Conservation (phyloP, 2,888 invertebrate genomes). For the Synanthedon formicaeformis region DNA sequence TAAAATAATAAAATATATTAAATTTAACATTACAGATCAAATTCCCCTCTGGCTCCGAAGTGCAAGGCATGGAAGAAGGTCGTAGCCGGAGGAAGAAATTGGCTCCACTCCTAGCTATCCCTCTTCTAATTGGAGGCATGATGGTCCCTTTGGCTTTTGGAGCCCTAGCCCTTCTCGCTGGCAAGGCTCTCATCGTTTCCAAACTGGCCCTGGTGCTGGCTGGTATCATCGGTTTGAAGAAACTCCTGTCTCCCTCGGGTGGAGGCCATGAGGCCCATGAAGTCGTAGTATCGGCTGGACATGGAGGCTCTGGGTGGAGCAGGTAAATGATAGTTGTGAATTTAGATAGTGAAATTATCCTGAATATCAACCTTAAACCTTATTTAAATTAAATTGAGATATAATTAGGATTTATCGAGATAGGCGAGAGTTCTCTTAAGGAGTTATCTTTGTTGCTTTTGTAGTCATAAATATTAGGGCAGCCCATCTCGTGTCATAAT, state of each 20-base stretch:
- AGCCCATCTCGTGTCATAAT: too few relatives aligned
- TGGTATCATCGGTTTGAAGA: slow-evolving; percentile 87
- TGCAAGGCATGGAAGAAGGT: slow-evolving; percentile 74
- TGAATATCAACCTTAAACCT: neutral
- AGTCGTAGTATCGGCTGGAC: slow-evolving; percentile 77
- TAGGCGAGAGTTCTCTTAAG: too few relatives aligned
- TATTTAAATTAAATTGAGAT: neutral
- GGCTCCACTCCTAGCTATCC: slow-evolving; percentile 81
- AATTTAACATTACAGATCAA: slow-evolving; percentile 70
- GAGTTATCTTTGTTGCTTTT: neutral
- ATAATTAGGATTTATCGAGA: too few relatives aligned
- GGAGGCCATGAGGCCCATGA: slow-evolving; percentile 77
- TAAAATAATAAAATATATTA: too few relatives aligned
- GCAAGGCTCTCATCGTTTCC: slow-evolving; percentile 87
- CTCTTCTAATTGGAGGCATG: slow-evolving; percentile 83
- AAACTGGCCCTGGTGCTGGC: slow-evolving; percentile 86
- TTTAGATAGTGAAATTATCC: neutral
- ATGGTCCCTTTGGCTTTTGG: slow-evolving; percentile 86
- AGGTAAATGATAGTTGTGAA: slow-evolving; percentile 29
- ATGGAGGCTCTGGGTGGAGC: slow-evolving; percentile 81
- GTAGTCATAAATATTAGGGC: too few relatives aligned
- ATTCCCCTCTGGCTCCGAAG: slow-evolving; percentile 76
- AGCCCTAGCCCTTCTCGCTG: slow-evolving; percentile 83
- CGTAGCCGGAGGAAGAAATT: slow-evolving; percentile 80
- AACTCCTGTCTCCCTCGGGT: slow-evolving; percentile 77